These are phyloP conservation scores for Andrena praecox DNA, from an alignment of 2,888 invertebrate species.

Conservation along the genomic window DNA sequence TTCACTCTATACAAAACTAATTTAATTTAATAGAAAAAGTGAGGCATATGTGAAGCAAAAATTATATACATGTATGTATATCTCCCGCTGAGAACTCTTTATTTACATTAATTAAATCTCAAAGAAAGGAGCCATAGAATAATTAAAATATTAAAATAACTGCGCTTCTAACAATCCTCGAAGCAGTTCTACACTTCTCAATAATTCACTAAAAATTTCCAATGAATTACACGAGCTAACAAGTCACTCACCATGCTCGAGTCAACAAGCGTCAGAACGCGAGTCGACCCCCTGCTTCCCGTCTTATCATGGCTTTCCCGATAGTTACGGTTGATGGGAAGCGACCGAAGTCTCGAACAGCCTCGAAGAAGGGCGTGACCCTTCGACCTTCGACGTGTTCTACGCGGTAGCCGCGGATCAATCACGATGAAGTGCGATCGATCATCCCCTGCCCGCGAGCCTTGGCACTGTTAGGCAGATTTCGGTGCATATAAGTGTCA, in stretches of 20 bases:
- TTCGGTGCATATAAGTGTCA: constrained; percentile 79
- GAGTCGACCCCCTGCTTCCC: not conserved
- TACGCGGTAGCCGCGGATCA: constrained; percentile 73
- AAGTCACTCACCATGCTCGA: not conserved
- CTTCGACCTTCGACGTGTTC: constrained; percentile 48
- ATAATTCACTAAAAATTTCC: too few species aligned
- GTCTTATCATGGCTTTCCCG: constrained; percentile 1
- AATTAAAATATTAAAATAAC: too few species aligned
- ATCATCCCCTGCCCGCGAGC: constrained; percentile 69
- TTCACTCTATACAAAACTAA: too few species aligned
- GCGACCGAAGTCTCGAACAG: constrained; percentile 23
- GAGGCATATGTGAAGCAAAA: too few species aligned
- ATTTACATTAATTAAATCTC: too few species aligned
- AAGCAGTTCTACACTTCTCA: too few species aligned
- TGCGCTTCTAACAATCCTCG: too few species aligned
- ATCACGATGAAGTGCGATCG: constrained; percentile 75
- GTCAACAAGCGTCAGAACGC: not conserved
- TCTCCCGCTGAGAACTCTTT: too few species aligned
- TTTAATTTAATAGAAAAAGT: too few species aligned
- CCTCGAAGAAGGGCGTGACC: constrained; percentile 33
- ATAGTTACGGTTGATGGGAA: constrained; percentile 29
- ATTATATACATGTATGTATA: too few species aligned
- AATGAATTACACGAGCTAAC: too few species aligned
- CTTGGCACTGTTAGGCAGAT: constrained; percentile 72
- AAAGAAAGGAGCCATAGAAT: too few species aligned